Evolutionary conservation across 2,888 invertebrate species (phyloP), one percentile per base, ranked within the genome.

Genomic region (Drosophila falleni): DNA sequence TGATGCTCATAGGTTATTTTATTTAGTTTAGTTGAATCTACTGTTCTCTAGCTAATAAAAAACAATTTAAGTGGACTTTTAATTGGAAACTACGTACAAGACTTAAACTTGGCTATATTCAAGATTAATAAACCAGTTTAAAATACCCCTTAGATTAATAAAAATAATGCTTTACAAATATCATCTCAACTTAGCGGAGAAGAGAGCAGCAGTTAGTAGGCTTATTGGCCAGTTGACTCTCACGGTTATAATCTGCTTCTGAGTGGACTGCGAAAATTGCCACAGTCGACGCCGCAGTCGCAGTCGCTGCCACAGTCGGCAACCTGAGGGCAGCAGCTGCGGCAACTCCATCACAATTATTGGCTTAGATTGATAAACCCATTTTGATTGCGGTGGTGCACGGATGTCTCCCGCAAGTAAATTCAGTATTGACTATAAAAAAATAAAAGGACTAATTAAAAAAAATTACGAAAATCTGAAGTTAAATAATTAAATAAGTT

Each of bases 381-480:
- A 75, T 70, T 70, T 62, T 44, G 64, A 42, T 55, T 50, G 62
- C 74, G 70, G 64, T 29, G 35, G 29, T 41, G 69, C 44, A 49
- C 74, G 69, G 69, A 69, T 74, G 74, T 74, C 53, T 49, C 23
- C 63, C 53, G 58, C 61, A 26, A 19, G 44, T n/a, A 8, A 39
- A 54, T 49, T 19, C 26, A 19, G 9, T 39, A 44, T 37, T 50
- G 26, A 4, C 42, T 23, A 53, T 9, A 15, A 49, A 49, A 50
- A 62, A 62, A 54, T 54, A 39, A 33, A 72, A 59, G 41, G 42
- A 29, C 26, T 23, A 29, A 19, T 9, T 37, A 42, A 13, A 39
- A 35, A 29, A 37, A 58, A 37, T 1, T 2, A 44, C 13, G 23
- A 33, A 56, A n/a, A 47, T 29, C 29, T 13, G 35, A 23, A 37